A percentile compares a stretch with the other conserved stretches of the same genome.
phyloP scores from a whole-genome alignment of 2,888 invertebrate genomes.

The Ichneumoninae sp. region DNA sequence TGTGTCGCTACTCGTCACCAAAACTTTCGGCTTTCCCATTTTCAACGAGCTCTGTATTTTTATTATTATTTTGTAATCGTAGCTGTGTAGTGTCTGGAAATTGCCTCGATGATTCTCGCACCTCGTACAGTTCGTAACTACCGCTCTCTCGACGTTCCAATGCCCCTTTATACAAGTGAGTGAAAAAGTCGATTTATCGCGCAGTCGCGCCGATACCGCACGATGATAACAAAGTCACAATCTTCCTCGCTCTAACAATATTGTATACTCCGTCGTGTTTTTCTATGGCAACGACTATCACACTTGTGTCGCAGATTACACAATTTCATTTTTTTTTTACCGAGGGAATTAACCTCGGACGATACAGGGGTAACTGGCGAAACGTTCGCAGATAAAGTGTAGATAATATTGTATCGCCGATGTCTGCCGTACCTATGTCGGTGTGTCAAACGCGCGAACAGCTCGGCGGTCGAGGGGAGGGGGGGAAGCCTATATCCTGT shows the following conservation, averaged over 20 bases:
- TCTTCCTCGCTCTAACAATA: neutral
- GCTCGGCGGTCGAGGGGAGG: neutral
- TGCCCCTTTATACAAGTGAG: conserved; percentile 47
- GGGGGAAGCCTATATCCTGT: neutral
- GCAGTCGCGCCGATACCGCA: conserved; percentile 35
- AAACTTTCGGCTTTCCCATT: conserved; percentile 84
- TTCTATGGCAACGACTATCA: neutral
- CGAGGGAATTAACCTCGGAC: neutral
- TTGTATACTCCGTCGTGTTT: neutral
- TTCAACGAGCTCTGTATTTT: neutral
- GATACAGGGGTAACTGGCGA: neutral
- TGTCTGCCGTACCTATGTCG: neutral
- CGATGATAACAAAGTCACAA: conserved; percentile 26
- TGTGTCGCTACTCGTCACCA: conserved; percentile 84
- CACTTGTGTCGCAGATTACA: neutral
- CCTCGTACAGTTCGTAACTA: conserved; percentile 31
- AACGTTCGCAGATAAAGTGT: neutral
- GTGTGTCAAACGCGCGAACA: neutral
- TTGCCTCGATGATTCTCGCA: neutral
- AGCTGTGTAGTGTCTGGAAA: neutral
- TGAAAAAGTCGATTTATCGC: conserved; percentile 21
- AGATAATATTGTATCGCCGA: neutral
- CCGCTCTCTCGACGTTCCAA: neutral
- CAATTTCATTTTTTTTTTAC: neutral
- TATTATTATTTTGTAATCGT: neutral